Conservation (phyloP, 2,113 vertebrate genomes). For the Apteryx mantelli region DNA sequence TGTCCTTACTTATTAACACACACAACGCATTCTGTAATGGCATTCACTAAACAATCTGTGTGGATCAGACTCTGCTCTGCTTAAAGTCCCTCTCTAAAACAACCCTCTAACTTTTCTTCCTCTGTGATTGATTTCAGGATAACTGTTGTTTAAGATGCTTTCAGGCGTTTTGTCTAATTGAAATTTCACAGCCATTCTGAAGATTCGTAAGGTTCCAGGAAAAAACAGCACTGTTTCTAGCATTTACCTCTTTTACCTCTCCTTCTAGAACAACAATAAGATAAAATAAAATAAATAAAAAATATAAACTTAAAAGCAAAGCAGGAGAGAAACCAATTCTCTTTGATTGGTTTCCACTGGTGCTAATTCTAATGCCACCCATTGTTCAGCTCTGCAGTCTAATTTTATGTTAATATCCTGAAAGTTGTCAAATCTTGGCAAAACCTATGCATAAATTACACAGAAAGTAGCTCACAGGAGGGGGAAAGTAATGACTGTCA, state of each 20-base stretch:
- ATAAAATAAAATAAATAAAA: constrained; percentile 46
- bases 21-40: constrained; percentile 82
- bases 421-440: constrained; percentile 91
- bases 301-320: constrained; percentile 63
- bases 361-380: constrained; percentile 84
- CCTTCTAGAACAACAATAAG: constrained; percentile 22
- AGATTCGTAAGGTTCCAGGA: constrained; percentile 11
- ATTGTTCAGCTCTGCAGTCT: constrained; percentile 84
- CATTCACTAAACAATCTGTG: constrained; percentile 80
- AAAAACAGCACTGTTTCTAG: neutral
- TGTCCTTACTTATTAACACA: constrained; percentile 88
- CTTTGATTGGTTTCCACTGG: constrained; percentile 79
- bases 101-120: constrained; percentile 48
- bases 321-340: constrained; percentile 74
- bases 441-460: constrained; percentile 89
- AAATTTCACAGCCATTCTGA: neutral
- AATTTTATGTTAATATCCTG: constrained; percentile 88
- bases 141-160: constrained; percentile 25
- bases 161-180: constrained; percentile 12
- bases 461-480: constrained; percentile 86
- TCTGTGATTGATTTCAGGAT: constrained; percentile 35
- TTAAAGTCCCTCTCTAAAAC: constrained; percentile 50
- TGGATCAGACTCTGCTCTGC: constrained; percentile 65
- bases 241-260: neutral
- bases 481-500: constrained; percentile 86